A percentile compares a stretch with the other conserved stretches of the same genome.
phyloP scores from a whole-genome alignment of 2,888 invertebrate species.

The Hydraecia micacea region DNA sequence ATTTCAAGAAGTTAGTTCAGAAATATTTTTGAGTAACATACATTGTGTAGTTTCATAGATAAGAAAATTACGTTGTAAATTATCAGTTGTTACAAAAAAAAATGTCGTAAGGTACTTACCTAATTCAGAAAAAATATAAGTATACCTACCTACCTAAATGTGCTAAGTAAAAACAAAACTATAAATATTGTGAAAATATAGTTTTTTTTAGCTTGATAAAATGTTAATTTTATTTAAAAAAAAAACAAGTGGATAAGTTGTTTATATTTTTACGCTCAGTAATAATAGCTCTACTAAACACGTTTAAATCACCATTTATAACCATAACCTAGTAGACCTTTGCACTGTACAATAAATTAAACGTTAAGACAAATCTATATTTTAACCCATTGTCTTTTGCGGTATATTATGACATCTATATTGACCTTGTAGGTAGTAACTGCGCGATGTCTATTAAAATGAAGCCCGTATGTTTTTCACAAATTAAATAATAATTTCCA shows the following conservation, averaged over 20 bases:
- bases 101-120: too few relatives aligned
- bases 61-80: constrained; percentile 19
- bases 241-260: background rate
- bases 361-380: background rate
- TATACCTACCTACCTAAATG: background rate
- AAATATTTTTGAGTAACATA: constrained; percentile 42
- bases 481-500: background rate
- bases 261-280: background rate
- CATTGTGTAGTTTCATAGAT: constrained; percentile 29
- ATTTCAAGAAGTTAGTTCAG: constrained; percentile 39
- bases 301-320: constrained; percentile 2
- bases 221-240: background rate
- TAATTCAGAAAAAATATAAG: background rate
- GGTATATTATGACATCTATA: constrained; percentile 7
- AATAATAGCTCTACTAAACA: background rate
- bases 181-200: background rate
- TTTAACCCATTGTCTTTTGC: constrained; percentile 12
- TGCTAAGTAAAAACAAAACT: background rate
- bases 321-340: constrained; percentile 4
- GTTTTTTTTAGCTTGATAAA: background rate
- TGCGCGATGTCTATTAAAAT: background rate
- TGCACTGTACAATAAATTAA: constrained; percentile 5
- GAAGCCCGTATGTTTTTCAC: background rate
- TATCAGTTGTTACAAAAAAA: constrained; percentile 4
- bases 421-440: background rate